Conservation (phyloP, 2,797 vertebrate species). For the Basileuterus tristriatus region DNA sequence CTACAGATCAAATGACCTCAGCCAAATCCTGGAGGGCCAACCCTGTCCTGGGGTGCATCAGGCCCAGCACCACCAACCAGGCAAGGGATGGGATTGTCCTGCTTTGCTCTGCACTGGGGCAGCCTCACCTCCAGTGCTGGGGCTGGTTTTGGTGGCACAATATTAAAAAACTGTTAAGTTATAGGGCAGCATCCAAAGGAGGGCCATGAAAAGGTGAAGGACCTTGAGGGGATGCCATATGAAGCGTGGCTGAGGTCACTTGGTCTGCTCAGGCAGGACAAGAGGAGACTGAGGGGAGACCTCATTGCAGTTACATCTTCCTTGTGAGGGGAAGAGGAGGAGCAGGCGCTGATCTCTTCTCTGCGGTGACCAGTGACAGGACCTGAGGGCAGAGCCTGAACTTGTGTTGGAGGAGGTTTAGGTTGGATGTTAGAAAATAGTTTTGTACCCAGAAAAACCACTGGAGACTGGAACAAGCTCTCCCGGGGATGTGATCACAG, state of each 20-base stretch:
- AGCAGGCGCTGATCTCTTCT: background rate
- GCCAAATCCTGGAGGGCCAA: background rate
- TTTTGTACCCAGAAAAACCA: background rate
- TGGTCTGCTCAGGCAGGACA: background rate
- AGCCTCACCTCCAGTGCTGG: fast-evolving
- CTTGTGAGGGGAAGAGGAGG: background rate
- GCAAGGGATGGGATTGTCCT: background rate
- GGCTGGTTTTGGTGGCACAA: background rate
- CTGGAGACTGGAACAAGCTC: background rate
- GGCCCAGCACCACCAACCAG: fast-evolving
- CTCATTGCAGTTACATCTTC: background rate
- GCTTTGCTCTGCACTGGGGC: background rate
- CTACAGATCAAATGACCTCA: background rate
- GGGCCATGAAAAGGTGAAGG: no score
- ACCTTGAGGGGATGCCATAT: background rate
- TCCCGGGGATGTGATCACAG: no score
- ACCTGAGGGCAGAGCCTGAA: background rate
- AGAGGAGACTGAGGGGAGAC: background rate
- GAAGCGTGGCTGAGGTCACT: fast-evolving
- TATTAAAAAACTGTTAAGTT: background rate
- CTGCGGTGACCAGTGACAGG: background rate
- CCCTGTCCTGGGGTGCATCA: fast-evolving
- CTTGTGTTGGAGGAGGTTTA: background rate
- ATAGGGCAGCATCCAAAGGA: background rate
- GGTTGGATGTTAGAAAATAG: background rate